phyloP scores from a whole-genome alignment of 2,888 invertebrate species.

The Alloplasta piceator region DNA sequence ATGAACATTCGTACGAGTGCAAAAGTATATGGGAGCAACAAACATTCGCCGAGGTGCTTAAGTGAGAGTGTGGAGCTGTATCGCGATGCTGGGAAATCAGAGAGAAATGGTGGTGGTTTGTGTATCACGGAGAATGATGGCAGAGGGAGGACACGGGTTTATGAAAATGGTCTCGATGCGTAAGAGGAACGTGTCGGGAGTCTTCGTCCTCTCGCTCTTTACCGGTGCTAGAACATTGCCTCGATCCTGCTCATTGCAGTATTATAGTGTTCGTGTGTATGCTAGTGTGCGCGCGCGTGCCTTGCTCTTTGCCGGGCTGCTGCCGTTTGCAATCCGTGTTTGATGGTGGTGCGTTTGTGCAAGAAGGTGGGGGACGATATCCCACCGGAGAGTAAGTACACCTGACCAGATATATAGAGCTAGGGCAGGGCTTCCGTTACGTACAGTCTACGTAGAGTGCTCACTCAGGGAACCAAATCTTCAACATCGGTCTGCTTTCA shows the following conservation, averaged over 20 bases:
- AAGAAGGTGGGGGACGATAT: constrained; percentile 76
- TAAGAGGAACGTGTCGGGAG: constrained; percentile 52
- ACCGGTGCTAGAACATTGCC: constrained; percentile 50
- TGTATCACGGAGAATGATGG: constrained; percentile 33
- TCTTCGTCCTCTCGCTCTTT: constrained; percentile 52
- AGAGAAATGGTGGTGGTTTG: constrained; percentile 5
- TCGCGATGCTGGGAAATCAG: constrained; percentile 30
- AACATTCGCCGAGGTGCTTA: not conserved
- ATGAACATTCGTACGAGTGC: too few relatives aligned
- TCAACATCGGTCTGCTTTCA: constrained; percentile 35
- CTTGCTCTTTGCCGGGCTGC: constrained; percentile 28
- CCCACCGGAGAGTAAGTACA: constrained; percentile 81
- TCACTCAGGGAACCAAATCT: constrained; percentile 69
- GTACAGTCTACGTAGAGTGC: constrained; percentile 83
- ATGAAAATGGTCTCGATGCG: constrained; percentile 65
- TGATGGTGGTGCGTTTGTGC: constrained; percentile 48
- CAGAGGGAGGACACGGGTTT: constrained; percentile 28
- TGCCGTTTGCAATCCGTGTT: constrained; percentile 23
- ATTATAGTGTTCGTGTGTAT: not conserved
- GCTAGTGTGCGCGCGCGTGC: not conserved
- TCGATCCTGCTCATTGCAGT: constrained; percentile 54
- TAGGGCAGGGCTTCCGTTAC: constrained; percentile 83
- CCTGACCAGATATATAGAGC: constrained; percentile 84
- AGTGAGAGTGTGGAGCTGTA: constrained; percentile 8
- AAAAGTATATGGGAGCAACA: not conserved